Evolutionary conservation across 1,140 invertebrate genomes (phyloP).

Genomic region (Drosophila miranda): DNA sequence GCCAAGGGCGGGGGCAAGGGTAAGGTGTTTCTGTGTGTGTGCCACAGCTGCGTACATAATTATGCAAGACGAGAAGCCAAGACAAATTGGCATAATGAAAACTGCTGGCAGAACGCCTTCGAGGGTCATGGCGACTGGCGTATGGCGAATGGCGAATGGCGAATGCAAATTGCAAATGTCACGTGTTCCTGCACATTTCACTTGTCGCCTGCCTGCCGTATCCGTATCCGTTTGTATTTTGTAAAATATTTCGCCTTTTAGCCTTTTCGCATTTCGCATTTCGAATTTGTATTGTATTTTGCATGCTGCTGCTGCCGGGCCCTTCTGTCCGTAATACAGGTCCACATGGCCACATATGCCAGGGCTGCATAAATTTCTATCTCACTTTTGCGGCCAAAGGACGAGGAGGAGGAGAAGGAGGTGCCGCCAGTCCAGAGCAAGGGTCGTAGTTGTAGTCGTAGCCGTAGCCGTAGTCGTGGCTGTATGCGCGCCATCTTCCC

Average conservation of each 20-base stretch:
- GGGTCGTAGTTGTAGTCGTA: background rate
- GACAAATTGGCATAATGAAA: conserved; percentile 60
- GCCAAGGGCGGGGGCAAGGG: background rate
- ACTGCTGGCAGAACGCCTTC: conserved; percentile 57
- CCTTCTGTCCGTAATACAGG: background rate
- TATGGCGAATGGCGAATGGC: conserved; percentile 43
- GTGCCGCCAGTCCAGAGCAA: conserved; percentile 5
- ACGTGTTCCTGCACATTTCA: conserved; percentile 59
- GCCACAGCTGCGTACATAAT: conserved; percentile 63
- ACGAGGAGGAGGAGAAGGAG: background rate
- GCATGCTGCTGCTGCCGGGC: conserved; percentile 4
- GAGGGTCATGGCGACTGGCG: conserved; percentile 47
- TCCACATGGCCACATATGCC: conserved; percentile 28
- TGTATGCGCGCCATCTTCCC: conserved; percentile 42
- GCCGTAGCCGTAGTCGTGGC: too few species aligned
- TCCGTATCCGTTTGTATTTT: background rate
- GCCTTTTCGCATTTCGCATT: background rate
- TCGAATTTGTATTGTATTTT: conserved; percentile 31
- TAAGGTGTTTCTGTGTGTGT: too few species aligned
- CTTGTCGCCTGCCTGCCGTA: conserved; percentile 32
- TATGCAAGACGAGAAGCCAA: conserved; percentile 52
- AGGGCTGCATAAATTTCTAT: conserved; percentile 62
- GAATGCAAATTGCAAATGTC: conserved; percentile 67
- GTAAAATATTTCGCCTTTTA: conserved; percentile 16
- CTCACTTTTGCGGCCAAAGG: conserved; percentile 46